phyloP scores from a whole-genome alignment of 1,140 invertebrate species.

The Drosophila tropicalis region DNA sequence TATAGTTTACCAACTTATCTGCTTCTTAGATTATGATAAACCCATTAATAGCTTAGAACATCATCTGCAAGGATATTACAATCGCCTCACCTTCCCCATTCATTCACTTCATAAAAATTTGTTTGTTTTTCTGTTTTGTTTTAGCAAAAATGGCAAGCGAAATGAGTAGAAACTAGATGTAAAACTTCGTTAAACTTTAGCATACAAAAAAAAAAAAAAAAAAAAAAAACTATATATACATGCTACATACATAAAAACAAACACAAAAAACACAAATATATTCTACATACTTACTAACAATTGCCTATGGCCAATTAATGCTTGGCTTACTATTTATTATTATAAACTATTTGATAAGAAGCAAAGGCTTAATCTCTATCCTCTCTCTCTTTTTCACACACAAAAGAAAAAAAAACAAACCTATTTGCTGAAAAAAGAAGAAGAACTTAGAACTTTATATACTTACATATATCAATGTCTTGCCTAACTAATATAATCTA shows the following conservation, averaged over 20 bases:
- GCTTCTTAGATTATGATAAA: too few species aligned
- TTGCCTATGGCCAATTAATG: conserved; percentile 53
- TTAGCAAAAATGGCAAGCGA: conserved; percentile 67
- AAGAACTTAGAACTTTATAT: conserved; percentile 38
- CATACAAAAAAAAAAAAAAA: neutral
- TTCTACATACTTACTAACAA: conserved; percentile 27
- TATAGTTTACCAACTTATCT: too few species aligned
- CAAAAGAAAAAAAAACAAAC: conserved; percentile 39
- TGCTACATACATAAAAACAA: conserved; percentile 35
- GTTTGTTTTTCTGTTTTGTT: too few species aligned
- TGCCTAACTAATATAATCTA: conserved; percentile 55
- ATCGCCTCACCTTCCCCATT: conserved; percentile 2
- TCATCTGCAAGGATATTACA: neutral
- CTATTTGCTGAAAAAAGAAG: conserved; percentile 30
- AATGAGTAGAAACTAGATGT: conserved; percentile 71
- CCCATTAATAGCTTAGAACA: too few species aligned
- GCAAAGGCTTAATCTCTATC: conserved; percentile 48
- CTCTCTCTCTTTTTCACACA: neutral
- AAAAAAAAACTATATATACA: conserved; percentile 34
- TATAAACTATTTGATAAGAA: conserved; percentile 56
- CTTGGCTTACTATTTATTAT: conserved; percentile 46
- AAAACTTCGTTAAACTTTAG: conserved; percentile 33
- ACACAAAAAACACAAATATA: too few species aligned
- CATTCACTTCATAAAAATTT: conserved; percentile 44
- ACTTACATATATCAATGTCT: conserved; percentile 66